Evolutionary conservation across 2,113 vertebrate genomes (phyloP), one percentile per base, ranked within the genome.

Genomic region (Beaufortia kweichowensis): DNA sequence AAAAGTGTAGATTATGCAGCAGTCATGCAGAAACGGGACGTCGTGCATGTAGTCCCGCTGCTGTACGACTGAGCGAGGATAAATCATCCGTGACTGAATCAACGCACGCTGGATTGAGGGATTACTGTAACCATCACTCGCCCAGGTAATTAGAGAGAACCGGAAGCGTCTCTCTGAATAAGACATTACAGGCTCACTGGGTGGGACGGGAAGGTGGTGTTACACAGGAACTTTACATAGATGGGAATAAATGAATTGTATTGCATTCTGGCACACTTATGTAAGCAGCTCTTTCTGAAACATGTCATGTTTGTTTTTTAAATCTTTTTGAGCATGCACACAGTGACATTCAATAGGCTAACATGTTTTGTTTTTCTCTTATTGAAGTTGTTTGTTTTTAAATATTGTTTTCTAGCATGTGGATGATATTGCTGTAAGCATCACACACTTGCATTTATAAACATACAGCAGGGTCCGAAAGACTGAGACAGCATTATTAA

Each of bases 51-150:
- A 21, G 17, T 63, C 21, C 69, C 53, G 19, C 21, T 50, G 28
- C 50, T 19, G 10, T 31, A 48, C 24, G 19, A 69, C 46, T 11
- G n/a, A 23, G 35, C 23, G 3, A 1, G 43, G 14, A 65, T 41
- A 31, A 62, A 78, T 81, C 60, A 68, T 50, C 62, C 57, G 39
- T 67, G 71, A 28, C 57, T 74, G 39, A 46, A 70, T n/a, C 3
- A 12, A 56, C 28, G 19, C 71, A 2, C 24, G 48, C 29, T 8
- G 29, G 62, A 70, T 65, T 57, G 55, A 78, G 19, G 46, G 28
- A 78, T 53, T 59, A 17, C 41, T 19, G 31, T 74, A 31, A 8
- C 3, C n/a, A 50, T 24, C 46, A 31, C 65, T 39, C 50, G 17
- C 3, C 21, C 59, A 39, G 48, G 60, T 81, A 41, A 74, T 81